Evolutionary conservation across 2,113 vertebrate species (phyloP).

Genomic region (Fregetta grallaria): DNA sequence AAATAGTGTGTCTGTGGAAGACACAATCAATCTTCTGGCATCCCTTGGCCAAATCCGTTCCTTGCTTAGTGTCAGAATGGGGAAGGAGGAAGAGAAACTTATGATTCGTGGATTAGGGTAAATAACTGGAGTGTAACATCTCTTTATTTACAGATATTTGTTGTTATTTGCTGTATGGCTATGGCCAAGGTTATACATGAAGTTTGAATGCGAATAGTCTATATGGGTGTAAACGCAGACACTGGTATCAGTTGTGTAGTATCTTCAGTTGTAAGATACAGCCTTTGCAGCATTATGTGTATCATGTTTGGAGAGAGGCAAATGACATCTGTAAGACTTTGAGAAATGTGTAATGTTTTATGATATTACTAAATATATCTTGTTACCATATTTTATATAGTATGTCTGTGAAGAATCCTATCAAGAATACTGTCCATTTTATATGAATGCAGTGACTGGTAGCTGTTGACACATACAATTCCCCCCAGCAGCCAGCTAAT

Average conservation of each 20-base stretch:
- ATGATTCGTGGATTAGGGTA: slow-evolving; percentile 96
- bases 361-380: not conserved
- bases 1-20: slow-evolving; percentile 91
- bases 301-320: not conserved
- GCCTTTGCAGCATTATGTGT: not conserved
- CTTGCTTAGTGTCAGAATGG: slow-evolving; percentile 94
- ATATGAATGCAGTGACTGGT: not conserved
- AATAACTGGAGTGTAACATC: not conserved
- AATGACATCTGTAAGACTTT: not conserved
- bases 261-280: not conserved
- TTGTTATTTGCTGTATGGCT: not conserved
- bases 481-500: not conserved
- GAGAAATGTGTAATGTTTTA: not conserved
- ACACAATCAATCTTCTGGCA: slow-evolving; percentile 91
- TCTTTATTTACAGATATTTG: not conserved
- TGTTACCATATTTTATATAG: not conserved
- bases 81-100: slow-evolving; percentile 94
- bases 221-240: not conserved
- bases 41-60: slow-evolving; percentile 95
- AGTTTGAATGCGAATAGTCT: not conserved
- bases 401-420: not conserved
- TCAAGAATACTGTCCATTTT: not conserved
- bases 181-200: not conserved
- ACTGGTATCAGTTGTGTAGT: not conserved
- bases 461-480: not conserved